These are phyloP conservation scores for Hemitrygon akajei DNA, from an alignment of 2,797 vertebrate genomes.

Conservation along the genomic window DNA sequence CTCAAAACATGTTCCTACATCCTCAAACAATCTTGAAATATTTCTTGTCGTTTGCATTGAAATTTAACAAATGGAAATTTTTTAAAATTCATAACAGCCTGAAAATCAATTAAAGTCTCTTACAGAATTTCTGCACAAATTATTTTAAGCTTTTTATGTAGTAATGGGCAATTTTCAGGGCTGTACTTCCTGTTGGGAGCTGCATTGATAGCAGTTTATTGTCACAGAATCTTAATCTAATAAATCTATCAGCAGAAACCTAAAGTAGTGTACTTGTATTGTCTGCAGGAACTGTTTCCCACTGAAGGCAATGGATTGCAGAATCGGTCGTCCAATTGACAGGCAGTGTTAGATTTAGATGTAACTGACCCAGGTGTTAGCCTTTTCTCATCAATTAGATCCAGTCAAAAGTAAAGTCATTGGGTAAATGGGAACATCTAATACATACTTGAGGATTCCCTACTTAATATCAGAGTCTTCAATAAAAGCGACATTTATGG, in stretches of 20 bases:
- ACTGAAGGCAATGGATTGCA: neutral
- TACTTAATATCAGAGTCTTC: neutral
- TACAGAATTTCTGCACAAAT: neutral
- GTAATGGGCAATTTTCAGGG: neutral
- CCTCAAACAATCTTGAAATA: too few species aligned
- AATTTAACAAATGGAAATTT: neutral
- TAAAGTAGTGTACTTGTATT: neutral
- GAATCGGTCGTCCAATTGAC: neutral
- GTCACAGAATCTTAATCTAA: neutral
- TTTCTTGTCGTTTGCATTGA: neutral
- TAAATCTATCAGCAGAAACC: neutral
- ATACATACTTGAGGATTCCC: neutral
- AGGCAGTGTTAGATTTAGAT: neutral
- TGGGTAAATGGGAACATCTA: neutral
- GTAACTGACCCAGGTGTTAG: neutral
- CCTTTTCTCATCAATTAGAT: neutral
- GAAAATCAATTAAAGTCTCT: neutral
- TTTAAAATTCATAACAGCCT: neutral
- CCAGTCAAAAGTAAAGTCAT: neutral
- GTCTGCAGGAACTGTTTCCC: neutral
- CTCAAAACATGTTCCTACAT: too few species aligned
- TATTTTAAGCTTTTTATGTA: neutral
- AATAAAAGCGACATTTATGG: neutral
- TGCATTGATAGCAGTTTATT: neutral
- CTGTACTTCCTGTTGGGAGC: neutral